Conservation (phyloP, 2,888 invertebrate genomes). For the Drosophila greeni region DNA sequence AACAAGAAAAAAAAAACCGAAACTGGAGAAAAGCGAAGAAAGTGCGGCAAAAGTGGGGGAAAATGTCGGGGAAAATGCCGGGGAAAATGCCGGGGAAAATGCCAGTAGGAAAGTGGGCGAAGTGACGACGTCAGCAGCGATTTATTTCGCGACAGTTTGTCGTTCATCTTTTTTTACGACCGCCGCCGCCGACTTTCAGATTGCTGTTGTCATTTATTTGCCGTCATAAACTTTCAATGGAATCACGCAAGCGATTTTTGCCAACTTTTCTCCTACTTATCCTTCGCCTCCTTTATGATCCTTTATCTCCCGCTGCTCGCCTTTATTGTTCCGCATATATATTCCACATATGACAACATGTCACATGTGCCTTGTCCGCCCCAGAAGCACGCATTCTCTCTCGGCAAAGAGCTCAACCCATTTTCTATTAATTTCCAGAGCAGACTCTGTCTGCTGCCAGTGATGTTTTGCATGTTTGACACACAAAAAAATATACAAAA, state of each 20-base stretch:
- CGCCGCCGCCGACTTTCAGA: constrained; percentile 44
- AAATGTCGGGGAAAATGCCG: constrained; percentile 1
- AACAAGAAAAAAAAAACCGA: neutral
- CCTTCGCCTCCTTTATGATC: constrained; percentile 25
- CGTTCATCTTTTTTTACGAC: constrained; percentile 68
- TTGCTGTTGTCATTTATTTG: constrained; percentile 64
- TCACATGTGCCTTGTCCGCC: constrained; percentile 7
- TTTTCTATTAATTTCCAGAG: constrained; percentile 35
- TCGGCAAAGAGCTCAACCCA: constrained; percentile 13
- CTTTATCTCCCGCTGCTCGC: constrained; percentile 20
- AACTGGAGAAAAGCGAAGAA: constrained; percentile 2
- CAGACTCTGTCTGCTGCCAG: constrained; percentile 12
- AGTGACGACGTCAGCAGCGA: constrained; percentile 59
- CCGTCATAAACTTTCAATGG: constrained; percentile 61
- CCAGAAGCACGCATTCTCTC: constrained; percentile 15
- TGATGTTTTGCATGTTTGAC: constrained; percentile 46
- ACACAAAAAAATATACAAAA: constrained; percentile 28
- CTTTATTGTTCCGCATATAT: constrained; percentile 12
- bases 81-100: constrained; percentile 9
- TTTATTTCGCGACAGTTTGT: constrained; percentile 61
- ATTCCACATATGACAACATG: constrained; percentile 22
- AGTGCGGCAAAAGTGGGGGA: constrained; percentile 2
- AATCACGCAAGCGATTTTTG: constrained; percentile 61
- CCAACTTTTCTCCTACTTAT: constrained; percentile 43
- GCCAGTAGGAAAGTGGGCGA: constrained; percentile 11